Percentiles rank a stretch among this genome's conserved stretches.
Evolutionary conservation across 2,888 invertebrate genomes (phyloP).

Genomic region (Cenopis cana): DNA sequence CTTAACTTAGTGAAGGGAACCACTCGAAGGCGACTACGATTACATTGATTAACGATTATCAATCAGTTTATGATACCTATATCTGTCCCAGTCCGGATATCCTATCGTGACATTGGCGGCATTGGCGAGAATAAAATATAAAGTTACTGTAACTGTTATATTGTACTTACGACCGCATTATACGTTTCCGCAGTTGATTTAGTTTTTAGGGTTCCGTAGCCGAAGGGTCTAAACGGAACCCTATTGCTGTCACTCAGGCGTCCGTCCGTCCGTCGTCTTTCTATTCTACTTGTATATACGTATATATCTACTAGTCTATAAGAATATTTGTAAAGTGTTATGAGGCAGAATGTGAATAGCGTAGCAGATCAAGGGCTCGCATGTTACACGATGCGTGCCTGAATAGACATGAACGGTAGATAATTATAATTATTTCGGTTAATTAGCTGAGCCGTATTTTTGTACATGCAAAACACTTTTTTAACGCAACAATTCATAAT

Average conservation of each 20-base stretch:
- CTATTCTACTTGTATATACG: too few species aligned
- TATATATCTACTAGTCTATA: too few species aligned
- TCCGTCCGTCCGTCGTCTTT: too few species aligned
- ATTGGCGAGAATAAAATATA: background rate
- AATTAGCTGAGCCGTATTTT: constrained; percentile 22
- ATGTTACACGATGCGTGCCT: constrained; percentile 4
- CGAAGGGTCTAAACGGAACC: too few species aligned
- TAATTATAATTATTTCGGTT: background rate
- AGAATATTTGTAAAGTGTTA: background rate
- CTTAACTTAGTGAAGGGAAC: constrained; percentile 7
- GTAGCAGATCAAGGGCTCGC: background rate
- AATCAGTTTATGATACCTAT: background rate
- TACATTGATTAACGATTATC: constrained; percentile 17
- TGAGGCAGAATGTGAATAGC: too few species aligned
- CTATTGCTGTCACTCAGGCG: too few species aligned
- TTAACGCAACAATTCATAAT: too few species aligned
- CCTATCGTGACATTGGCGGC: background rate
- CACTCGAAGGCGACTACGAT: constrained; percentile 10
- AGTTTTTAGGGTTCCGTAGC: too few species aligned
- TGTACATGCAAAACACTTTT: background rate
- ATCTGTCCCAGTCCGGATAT: constrained; percentile 15
- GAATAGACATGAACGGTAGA: too few species aligned
- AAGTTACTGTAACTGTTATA: too few species aligned
- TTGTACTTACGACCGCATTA: background rate
- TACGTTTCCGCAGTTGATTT: too few species aligned